phyloP scores from a whole-genome alignment of 2,113 vertebrate genomes.

The Ifrita kowaldi region DNA sequence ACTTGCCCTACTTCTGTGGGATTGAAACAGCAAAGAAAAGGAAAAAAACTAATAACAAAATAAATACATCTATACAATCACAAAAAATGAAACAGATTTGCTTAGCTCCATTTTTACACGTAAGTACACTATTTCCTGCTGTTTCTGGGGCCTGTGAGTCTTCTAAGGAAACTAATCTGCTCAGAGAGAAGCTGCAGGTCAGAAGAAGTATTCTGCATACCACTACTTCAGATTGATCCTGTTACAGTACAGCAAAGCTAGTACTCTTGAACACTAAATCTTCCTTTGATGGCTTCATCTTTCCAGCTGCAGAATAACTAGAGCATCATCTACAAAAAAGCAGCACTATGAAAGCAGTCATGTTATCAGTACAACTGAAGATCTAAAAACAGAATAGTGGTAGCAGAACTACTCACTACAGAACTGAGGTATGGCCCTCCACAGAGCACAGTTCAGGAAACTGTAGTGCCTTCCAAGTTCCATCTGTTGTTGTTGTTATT shows the following conservation, averaged over 20 bases:
- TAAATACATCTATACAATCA: background rate
- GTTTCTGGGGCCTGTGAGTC: background rate
- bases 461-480: background rate
- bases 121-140: background rate
- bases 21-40: background rate
- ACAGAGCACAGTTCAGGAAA: background rate
- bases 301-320: background rate
- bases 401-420: background rate
- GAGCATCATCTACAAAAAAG: background rate
- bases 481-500: background rate
- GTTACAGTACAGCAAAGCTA: background rate
- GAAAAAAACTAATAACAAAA: background rate
- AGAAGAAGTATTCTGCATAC: background rate
- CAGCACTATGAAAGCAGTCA: background rate
- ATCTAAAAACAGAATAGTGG: background rate
- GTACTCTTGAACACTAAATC: background rate
- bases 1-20: background rate
- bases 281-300: background rate
- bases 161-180: background rate
- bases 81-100: background rate
- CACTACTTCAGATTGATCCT: background rate
- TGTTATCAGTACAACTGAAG: background rate
- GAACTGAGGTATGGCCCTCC: background rate
- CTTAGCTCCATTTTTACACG: background rate
- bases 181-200: background rate